phyloP scores from a whole-genome alignment of 2,888 invertebrate species.

The Dromius quadrimaculatus region DNA sequence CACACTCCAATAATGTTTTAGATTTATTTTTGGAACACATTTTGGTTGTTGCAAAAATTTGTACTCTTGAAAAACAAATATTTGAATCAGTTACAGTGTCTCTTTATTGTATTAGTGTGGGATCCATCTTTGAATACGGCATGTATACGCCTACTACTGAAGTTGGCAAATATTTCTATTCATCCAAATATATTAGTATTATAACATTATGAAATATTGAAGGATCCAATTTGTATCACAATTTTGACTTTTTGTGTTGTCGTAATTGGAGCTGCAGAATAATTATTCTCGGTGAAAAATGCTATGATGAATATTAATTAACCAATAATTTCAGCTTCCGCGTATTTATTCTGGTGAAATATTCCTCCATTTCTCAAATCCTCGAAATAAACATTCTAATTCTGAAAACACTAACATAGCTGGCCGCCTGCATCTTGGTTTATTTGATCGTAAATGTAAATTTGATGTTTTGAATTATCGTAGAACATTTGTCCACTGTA shows the following conservation, averaged over 20 bases:
- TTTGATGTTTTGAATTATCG: slow-evolving; percentile 19
- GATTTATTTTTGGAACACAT: slow-evolving; percentile 13
- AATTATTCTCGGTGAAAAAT: no score
- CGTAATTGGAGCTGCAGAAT: no score
- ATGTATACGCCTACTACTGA: no score
- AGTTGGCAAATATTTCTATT: no score
- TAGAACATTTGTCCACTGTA: slow-evolving; percentile 23
- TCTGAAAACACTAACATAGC: slow-evolving; percentile 28
- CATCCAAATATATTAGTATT: no score
- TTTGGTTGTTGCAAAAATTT: slow-evolving; percentile 25
- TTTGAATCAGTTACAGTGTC: slow-evolving; percentile 10
- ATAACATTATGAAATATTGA: no score
- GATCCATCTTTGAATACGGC: slow-evolving; percentile 4
- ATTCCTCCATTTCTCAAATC: slow-evolving; percentile 20
- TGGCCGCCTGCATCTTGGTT: slow-evolving; percentile 7
- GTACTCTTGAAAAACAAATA: slow-evolving; percentile 31
- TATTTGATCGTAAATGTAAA: slow-evolving; percentile 28
- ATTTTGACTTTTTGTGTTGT: no score
- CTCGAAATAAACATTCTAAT: slow-evolving; percentile 33
- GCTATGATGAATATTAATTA: no score
- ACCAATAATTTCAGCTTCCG: slow-evolving; percentile 11
- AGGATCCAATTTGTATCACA: no score
- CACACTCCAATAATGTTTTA: slow-evolving; percentile 10
- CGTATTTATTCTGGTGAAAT: slow-evolving; percentile 8
- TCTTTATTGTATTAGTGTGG: background rate